A percentile compares a stretch with the other conserved stretches of the same genome.
Conservation (phyloP, 2,797 vertebrate species). For the Eurystomus glaucurus region DNA sequence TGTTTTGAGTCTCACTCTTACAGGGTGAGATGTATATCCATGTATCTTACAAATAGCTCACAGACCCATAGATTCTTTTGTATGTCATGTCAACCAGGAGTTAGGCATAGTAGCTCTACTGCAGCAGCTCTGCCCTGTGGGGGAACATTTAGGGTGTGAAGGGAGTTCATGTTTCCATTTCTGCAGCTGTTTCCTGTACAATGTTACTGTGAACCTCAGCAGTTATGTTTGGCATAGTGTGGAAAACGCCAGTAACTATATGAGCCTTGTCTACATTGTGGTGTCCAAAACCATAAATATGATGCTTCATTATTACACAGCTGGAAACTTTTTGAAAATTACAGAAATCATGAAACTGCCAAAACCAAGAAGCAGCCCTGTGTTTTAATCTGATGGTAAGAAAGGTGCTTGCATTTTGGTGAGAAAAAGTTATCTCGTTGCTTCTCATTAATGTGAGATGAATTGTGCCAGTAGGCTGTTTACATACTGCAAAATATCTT, state of each 20-base stretch:
- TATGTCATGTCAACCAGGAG: background rate
- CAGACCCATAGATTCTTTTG: background rate
- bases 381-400: background rate
- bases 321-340: background rate
- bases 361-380: background rate
- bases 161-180: background rate
- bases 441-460: background rate
- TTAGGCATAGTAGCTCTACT: background rate
- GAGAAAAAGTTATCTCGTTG: background rate
- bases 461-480: background rate
- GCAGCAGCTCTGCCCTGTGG: background rate
- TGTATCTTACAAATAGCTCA: background rate
- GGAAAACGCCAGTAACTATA: background rate
- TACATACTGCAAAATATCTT: background rate
- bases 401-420: background rate
- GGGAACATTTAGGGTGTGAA: background rate
- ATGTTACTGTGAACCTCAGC: background rate
- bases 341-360: background rate
- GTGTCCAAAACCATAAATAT: background rate
- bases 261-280: background rate
- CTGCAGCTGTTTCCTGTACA: background rate
- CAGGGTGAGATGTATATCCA: rapidly evolving
- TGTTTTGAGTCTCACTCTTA: background rate
- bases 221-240: background rate
- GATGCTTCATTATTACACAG: background rate